Evolutionary conservation across 2,888 invertebrate genomes (phyloP), one percentile per base, ranked within the genome.

Genomic region (Lottia scabra): DNA sequence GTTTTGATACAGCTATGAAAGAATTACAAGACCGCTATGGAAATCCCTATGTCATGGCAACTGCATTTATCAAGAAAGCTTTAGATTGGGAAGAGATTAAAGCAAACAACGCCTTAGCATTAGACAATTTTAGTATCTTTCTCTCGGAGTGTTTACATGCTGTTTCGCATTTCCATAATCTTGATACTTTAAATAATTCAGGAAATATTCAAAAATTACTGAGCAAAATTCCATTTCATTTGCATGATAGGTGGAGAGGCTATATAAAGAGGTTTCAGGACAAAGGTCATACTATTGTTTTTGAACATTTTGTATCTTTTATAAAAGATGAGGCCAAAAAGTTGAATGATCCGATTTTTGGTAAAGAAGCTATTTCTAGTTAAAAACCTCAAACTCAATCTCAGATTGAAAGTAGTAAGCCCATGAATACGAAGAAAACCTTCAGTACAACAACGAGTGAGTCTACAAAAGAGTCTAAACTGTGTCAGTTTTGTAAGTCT

Each of bases 51-150:
- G 48, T 66, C 5, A 73, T 71, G 15, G 73, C 71, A 8, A 66
- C 66, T 43, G 73, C 73, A 6, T 73, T 43, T 30, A 71, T 73
- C n/a, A 71, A 70, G n/a, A 72, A 38, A 48, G 73, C 73, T 8
- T 30, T 73, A 46, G 44, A 65, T 23, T 73, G 73, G 73, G 70
- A 69, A 12, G 26, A 13, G 26, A 65, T 73, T 44, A 73, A 65
- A 64, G 23, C 70, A 15, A 70, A 70, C 38, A 65, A 63, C 30
- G 38, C 73, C 2, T 69, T 70, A 62, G 48, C 27, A 15, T 56
- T 71, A 48, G 73, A 73, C 72, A 67, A 71, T 16, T 73, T 66
- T 62, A 23, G 48, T 8, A 70, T 67, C 5, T 73, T 73, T 63
- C 62, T 73, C 3, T 27, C 71, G 4, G 72, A 73, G 45, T 73